Evolutionary conservation across 2,113 vertebrate genomes (phyloP).

Genomic region (Acrocephalus kingi): DNA sequence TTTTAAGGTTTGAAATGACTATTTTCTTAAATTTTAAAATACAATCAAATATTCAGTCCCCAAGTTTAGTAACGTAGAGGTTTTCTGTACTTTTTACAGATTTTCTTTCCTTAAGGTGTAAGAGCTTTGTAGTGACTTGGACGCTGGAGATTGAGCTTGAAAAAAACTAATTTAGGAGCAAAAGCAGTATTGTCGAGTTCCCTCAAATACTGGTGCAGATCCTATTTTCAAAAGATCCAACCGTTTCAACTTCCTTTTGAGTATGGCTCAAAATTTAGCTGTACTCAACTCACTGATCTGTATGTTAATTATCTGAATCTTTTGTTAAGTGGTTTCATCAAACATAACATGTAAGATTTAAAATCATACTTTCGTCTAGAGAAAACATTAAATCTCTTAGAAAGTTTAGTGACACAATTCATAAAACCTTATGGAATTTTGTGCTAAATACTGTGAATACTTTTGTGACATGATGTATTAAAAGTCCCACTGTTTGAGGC

Average conservation of each 20-base stretch:
- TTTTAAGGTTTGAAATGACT: not conserved
- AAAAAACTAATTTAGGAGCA: not conserved
- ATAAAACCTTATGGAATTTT: not conserved
- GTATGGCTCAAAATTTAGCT: not conserved
- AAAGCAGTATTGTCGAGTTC: not conserved
- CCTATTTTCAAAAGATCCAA: not conserved
- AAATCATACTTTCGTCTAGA: not conserved
- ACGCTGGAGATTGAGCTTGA: not conserved
- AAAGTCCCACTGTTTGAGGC: not conserved
- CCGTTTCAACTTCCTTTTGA: not conserved
- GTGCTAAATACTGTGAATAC: not conserved
- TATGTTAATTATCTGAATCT: not conserved
- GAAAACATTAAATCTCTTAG: not conserved
- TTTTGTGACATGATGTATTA: not conserved
- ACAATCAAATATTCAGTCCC: not conserved
- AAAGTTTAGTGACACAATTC: not conserved
- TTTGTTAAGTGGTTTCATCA: not conserved
- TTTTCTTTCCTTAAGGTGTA: not conserved
- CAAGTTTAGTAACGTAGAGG: not conserved
- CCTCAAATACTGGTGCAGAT: not conserved
- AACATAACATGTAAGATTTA: not conserved
- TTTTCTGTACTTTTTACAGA: not conserved
- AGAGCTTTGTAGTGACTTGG: not conserved
- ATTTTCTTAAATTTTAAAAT: not conserved
- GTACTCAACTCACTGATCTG: too few relatives aligned